Percentiles rank a stretch among this genome's conserved stretches.
Conservation (phyloP, 2,888 invertebrate genomes). For the Biston stratarius region DNA sequence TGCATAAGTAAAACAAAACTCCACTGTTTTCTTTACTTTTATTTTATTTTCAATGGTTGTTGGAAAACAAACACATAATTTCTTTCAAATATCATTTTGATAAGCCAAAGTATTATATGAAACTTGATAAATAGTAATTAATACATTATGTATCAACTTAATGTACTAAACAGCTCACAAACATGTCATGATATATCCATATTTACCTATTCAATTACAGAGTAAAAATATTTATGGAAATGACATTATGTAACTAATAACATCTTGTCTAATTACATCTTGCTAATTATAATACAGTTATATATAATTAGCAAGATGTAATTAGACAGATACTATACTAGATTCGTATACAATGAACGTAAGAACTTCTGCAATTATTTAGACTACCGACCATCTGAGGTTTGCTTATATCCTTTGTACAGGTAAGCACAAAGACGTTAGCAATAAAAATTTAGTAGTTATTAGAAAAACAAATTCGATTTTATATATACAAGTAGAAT, state of each 20-base stretch:
- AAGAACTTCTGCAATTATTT: slow-evolving; percentile 30
- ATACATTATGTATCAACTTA: not conserved
- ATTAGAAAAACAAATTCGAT: no score
- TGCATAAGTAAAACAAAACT: no score
- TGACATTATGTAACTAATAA: slow-evolving; percentile 12
- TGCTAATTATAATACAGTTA: no score
- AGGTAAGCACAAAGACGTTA: slow-evolving; percentile 6
- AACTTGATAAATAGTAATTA: not conserved
- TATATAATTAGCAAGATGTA: slow-evolving; percentile 6
- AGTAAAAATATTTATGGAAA: slow-evolving; percentile 3
- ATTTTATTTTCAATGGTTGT: no score
- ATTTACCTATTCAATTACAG: not conserved
- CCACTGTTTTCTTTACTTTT: no score
- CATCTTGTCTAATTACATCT: no score
- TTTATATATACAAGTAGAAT: no score
- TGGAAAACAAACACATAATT: not conserved
- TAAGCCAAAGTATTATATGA: not conserved
- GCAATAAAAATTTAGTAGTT: no score
- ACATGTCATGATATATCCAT: not conserved
- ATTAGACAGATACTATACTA: slow-evolving; percentile 17
- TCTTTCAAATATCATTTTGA: not conserved
- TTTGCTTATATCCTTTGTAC: slow-evolving; percentile 29
- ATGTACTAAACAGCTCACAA: slow-evolving; percentile 1
- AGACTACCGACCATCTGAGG: slow-evolving; percentile 36
- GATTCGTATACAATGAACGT: slow-evolving; percentile 21